Evolutionary conservation across 2,113 vertebrate genomes (phyloP).

Genomic region (Melanotaenia duboulayi): DNA sequence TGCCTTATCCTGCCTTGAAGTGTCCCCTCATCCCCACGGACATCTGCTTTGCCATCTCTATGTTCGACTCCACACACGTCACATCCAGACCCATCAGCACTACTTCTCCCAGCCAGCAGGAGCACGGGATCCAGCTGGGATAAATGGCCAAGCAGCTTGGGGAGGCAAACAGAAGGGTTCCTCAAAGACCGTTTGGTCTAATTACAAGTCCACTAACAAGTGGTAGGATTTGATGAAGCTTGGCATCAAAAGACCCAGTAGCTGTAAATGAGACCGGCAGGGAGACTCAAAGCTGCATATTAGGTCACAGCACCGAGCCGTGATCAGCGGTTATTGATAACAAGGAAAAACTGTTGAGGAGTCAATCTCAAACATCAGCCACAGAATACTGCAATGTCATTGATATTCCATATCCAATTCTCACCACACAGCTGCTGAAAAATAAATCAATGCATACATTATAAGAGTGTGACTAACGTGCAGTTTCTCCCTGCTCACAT

Average conservation of each 20-base stretch:
- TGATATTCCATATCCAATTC: background rate
- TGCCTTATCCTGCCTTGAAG: conserved; percentile 72
- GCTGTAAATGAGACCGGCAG: conserved; percentile 51
- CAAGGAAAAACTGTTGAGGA: background rate
- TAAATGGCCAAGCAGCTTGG: conserved; percentile 66
- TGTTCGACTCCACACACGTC: conserved; percentile 27
- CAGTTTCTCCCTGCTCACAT: background rate
- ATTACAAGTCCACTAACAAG: conserved; percentile 70
- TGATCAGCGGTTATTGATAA: conserved; percentile 37
- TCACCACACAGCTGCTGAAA: conserved; percentile 4
- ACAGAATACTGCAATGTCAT: background rate
- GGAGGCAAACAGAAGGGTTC: conserved; percentile 47
- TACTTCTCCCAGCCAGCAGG: conserved; percentile 45
- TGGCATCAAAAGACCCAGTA: conserved; percentile 49
- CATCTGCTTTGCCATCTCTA: conserved; percentile 56
- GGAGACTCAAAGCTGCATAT: conserved; percentile 25
- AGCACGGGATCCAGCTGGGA: conserved; percentile 61
- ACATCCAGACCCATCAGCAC: conserved; percentile 28
- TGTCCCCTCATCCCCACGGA: conserved; percentile 55
- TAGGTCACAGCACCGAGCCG: conserved; percentile 29
- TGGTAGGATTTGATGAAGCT: conserved; percentile 66
- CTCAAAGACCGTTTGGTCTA: conserved; percentile 73
- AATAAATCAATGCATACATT: background rate
- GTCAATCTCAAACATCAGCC: background rate
- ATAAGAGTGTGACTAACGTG: background rate